phyloP scores from a whole-genome alignment of 2,888 invertebrate genomes.

The Subacronicta megacephala region DNA sequence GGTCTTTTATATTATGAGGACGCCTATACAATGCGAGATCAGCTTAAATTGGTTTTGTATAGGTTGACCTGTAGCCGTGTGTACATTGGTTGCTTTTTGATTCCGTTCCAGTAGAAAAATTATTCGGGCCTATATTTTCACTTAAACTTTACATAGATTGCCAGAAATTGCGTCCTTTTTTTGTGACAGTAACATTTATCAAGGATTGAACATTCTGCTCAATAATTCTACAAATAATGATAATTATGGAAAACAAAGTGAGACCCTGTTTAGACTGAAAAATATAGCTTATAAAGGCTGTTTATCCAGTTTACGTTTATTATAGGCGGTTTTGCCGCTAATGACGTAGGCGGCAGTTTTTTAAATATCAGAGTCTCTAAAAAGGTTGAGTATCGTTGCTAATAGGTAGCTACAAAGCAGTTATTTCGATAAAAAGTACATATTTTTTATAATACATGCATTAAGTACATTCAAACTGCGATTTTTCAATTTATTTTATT shows the following conservation, averaged over 20 bases:
- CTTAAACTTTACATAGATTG: too few relatives aligned
- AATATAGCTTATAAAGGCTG: background rate
- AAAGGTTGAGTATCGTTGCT: too few relatives aligned
- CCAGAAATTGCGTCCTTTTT: background rate
- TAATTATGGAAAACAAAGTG: background rate
- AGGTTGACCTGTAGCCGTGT: too few relatives aligned
- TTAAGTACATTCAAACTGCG: slow-evolving; percentile 11
- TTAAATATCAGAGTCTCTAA: background rate
- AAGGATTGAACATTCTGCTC: slow-evolving; percentile 3
- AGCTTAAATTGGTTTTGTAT: too few relatives aligned
- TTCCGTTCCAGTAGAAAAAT: too few relatives aligned
- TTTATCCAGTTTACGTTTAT: slow-evolving; percentile 9
- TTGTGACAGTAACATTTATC: background rate
- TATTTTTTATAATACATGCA: slow-evolving; percentile 3
- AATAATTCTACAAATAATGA: background rate
- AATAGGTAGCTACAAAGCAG: background rate
- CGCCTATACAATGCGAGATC: too few relatives aligned
- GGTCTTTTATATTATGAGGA: too few relatives aligned
- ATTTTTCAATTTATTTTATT: slow-evolving; percentile 40
- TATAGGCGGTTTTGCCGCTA: slow-evolving; percentile 32
- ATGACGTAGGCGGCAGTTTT: slow-evolving; percentile 12
- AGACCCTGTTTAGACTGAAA: background rate
- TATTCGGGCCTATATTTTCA: too few relatives aligned
- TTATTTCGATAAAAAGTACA: slow-evolving; percentile 46
- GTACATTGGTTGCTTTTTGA: too few relatives aligned